Percentiles rank a stretch among this genome's conserved stretches.
Evolutionary conservation across 64 coral and sea anemone genomes (phyloP).

Genomic region (Orbicella faveolata): DNA sequence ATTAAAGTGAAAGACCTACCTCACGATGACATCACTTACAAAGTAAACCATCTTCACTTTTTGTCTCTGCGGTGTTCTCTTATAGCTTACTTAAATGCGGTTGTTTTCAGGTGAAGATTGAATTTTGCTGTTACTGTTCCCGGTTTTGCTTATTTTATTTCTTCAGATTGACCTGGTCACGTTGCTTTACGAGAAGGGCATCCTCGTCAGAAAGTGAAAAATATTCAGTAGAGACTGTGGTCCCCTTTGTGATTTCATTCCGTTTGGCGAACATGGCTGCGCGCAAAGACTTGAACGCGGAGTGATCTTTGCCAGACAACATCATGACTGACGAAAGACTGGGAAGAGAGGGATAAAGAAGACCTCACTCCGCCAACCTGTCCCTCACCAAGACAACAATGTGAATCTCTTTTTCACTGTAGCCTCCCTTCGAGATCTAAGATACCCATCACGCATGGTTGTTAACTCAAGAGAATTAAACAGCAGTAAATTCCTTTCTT

Average conservation of each 20-base stretch:
- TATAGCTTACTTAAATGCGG: too few relatives aligned
- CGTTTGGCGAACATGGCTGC: not conserved
- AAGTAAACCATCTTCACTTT: slow-evolving; percentile 36
- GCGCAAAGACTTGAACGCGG: not conserved
- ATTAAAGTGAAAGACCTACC: slow-evolving; percentile 84
- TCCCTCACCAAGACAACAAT: too few relatives aligned
- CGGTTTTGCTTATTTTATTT: not conserved
- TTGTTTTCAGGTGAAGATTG: not conserved
- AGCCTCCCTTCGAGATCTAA: not conserved
- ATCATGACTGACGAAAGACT: not conserved
- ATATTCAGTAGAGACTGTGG: not conserved
- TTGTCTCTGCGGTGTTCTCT: not conserved
- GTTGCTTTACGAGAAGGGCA: slow-evolving; percentile 92
- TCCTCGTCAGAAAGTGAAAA: slow-evolving; percentile 61
- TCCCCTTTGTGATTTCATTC: not conserved
- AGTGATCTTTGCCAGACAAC: not conserved
- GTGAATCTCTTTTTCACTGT: not conserved
- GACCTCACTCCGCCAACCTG: too few relatives aligned
- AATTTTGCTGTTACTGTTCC: not conserved
- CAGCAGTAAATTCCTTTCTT: too few relatives aligned
- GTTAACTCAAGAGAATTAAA: too few relatives aligned
- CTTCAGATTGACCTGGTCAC: slow-evolving; percentile 85
- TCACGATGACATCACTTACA: slow-evolving; percentile 72
- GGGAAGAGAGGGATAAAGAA: too few relatives aligned
- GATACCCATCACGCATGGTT: too few relatives aligned